Percentiles rank a stretch among this genome's conserved stretches.
These are phyloP conservation scores for Polyploca ridens DNA, from an alignment of 2,888 invertebrate species.

Conservation along the genomic window DNA sequence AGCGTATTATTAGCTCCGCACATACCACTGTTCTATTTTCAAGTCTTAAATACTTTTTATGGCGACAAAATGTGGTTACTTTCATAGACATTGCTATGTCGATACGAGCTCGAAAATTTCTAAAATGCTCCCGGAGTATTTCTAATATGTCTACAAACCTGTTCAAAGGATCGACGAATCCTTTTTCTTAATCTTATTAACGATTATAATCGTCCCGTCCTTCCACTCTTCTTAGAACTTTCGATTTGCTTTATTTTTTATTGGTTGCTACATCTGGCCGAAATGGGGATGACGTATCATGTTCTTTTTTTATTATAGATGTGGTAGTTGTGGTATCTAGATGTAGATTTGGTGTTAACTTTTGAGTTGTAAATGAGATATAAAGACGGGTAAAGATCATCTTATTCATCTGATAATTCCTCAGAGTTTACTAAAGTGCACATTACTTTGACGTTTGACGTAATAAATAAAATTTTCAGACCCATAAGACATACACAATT, in stretches of 20 bases:
- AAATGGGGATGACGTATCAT: not conserved
- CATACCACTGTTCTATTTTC: conserved; percentile 1
- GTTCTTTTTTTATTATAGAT: not conserved
- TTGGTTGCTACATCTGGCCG: not conserved
- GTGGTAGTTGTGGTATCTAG: not conserved
- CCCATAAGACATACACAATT: too few species aligned
- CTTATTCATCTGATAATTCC: not conserved
- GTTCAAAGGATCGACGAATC: not conserved
- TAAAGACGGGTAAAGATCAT: not conserved
- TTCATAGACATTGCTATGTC: not conserved
- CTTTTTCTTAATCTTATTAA: not conserved
- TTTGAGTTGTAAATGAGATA: not conserved
- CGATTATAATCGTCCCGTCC: not conserved
- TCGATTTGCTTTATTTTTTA: not conserved
- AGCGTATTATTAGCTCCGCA: not conserved
- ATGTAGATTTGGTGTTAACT: not conserved
- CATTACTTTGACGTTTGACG: not conserved
- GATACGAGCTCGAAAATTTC: not conserved
- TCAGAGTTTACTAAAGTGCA: not conserved
- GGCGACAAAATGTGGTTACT: not conserved
- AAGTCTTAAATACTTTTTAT: not conserved
- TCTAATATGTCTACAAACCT: not conserved
- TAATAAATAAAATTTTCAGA: too few species aligned
- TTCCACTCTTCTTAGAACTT: not conserved
- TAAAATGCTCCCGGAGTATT: not conserved